phyloP scores from a whole-genome alignment of 2,888 invertebrate genomes.

The Cryptus viduatorius region DNA sequence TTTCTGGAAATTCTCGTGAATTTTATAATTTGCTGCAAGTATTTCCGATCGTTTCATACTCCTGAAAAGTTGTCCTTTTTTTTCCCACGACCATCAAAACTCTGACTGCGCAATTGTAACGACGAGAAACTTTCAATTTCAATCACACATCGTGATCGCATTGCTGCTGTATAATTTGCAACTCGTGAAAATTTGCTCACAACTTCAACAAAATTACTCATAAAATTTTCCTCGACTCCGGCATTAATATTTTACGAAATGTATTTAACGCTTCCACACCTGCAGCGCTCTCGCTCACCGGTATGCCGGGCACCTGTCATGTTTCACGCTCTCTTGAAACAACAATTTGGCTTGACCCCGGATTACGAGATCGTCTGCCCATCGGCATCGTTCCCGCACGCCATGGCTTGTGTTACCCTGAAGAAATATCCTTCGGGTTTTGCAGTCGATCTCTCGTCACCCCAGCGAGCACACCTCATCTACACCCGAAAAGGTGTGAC shows the following conservation, averaged over 20 bases:
- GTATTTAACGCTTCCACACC: slow-evolving; percentile 76
- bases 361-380: slow-evolving; percentile 74
- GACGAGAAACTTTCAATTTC: slow-evolving; percentile 1
- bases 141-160: slow-evolving; percentile 20
- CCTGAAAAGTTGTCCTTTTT: too few relatives aligned
- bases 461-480: slow-evolving; percentile 7
- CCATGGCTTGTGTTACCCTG: slow-evolving; percentile 20
- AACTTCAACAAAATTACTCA: slow-evolving; percentile 15
- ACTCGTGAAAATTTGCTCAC: slow-evolving; percentile 2
- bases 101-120: neutral
- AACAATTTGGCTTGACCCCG: slow-evolving; percentile 81
- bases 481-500: slow-evolving; percentile 72
- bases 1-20: too few relatives aligned
- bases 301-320: slow-evolving; percentile 83
- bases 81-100: neutral
- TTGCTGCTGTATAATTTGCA: slow-evolving; percentile 1
- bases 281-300: slow-evolving; percentile 77
- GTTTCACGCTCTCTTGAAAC: slow-evolving; percentile 84
- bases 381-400: slow-evolving; percentile 8
- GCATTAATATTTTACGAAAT: slow-evolving; percentile 48
- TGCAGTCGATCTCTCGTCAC: slow-evolving; percentile 58
- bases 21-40: too few relatives aligned
- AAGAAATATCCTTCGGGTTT: slow-evolving; percentile 36
- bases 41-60: too few relatives aligned
- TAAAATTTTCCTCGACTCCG: neutral